Conservation (phyloP, 1,140 invertebrate species). For the Carcinoscorpius rotundicauda region DNA sequence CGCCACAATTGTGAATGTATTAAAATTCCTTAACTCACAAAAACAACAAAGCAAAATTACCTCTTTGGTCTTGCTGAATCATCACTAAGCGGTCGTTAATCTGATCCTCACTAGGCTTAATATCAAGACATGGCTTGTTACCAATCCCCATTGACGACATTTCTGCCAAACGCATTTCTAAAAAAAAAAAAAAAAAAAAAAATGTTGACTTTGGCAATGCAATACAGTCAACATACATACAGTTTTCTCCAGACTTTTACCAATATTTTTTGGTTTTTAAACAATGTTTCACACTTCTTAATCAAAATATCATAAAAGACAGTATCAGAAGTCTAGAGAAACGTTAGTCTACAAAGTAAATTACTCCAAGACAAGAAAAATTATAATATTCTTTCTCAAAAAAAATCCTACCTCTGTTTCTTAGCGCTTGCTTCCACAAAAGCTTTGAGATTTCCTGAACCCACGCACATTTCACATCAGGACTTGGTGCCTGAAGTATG, state of each 20-base stretch:
- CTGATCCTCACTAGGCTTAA: constrained; percentile 21
- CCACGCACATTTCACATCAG: constrained; percentile 19
- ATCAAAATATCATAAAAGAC: no score
- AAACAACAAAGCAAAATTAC: constrained; percentile 1
- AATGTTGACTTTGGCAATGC: no score
- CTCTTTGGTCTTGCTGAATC: constrained; percentile 15
- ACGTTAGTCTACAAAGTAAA: no score
- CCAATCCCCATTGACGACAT: constrained; percentile 21
- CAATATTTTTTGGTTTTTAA: no score
- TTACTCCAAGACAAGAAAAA: no score
- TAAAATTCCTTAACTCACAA: no score
- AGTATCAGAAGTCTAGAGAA: no score
- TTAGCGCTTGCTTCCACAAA: constrained; percentile 16
- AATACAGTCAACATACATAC: no score
- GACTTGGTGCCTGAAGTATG: constrained; percentile 18
- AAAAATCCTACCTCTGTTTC: constrained; percentile 16
- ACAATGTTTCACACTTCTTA: no score
- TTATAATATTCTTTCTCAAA: no score
- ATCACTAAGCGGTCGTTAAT: constrained; percentile 18
- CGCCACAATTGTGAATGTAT: no score
- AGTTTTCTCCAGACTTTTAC: no score
- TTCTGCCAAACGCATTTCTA: constrained; percentile 19
- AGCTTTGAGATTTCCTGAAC: constrained; percentile 13
- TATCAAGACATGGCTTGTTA: constrained; percentile 21
- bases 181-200: neutral